Conservation (phyloP, 2,797 vertebrate genomes). For the Sylvia borin region DNA sequence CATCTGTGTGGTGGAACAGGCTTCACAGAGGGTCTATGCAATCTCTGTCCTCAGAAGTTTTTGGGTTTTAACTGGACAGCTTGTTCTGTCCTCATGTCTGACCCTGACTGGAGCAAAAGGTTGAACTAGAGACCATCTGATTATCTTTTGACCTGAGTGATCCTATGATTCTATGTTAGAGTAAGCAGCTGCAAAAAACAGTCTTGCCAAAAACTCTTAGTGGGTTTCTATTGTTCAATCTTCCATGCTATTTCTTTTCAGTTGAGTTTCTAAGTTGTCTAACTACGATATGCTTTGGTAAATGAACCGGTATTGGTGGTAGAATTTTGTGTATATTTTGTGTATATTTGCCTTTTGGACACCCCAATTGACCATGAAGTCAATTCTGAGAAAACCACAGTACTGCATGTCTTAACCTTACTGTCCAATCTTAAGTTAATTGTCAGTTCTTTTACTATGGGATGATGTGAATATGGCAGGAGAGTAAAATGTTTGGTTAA, state of each 20-base stretch:
- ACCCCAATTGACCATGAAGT: neutral
- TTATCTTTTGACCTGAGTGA: neutral
- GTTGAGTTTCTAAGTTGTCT: neutral
- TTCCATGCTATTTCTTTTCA: neutral
- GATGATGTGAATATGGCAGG: neutral
- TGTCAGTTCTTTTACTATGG: neutral
- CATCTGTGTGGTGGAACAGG: neutral
- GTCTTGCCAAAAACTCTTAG: neutral
- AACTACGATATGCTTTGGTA: neutral
- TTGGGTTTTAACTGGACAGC: neutral
- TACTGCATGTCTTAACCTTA: neutral
- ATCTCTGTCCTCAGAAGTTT: neutral
- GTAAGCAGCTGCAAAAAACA: neutral
- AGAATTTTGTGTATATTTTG: neutral
- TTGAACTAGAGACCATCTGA: neutral
- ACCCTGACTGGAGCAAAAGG: neutral
- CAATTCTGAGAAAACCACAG: neutral
- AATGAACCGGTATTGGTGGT: neutral
- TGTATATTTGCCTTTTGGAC: neutral
- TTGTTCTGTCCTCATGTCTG: neutral
- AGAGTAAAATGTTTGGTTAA: neutral
- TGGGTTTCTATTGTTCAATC: neutral
- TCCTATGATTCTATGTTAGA: neutral
- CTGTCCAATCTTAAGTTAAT: neutral
- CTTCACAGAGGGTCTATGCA: neutral